Base-by-base conservation (phyloP, 2,888 invertebrate genomes). In the Odontomyia ornata region DNA sequence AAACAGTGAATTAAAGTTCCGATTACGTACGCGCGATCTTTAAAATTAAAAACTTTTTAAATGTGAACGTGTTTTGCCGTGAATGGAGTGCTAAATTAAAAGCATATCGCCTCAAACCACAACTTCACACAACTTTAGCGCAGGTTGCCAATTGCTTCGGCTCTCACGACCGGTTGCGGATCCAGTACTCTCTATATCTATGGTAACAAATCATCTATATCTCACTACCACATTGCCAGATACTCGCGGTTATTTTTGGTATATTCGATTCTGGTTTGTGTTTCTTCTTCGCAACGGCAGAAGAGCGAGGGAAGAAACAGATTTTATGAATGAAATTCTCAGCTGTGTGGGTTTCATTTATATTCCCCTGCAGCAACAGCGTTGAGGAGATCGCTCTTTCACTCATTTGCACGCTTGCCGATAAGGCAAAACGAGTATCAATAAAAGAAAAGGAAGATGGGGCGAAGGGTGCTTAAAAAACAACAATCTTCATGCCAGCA, bases 271-370 rank as follows among this genome's bases (percentile, higher is more conserved):
- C 36, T 9, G 30, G 1, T 67, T 36, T 23, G 21, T 23, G 30
- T 30, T 65, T 43, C 7, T 23, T 9, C 52, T 23, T 15, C 69
- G 27, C 36, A 52, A 13, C 43, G 43, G 52, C 21, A 52, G 13
- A 18, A 28, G 23, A 56, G 23, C 21, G 13, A 30, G 21, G n/a
- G 27, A 56, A 23, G n/a, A 25, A 28, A n/a, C 13, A 57, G 57
- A 36, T 23, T 73, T 73, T 73, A 73, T 73, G 73, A 73, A 73
- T 73, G 73, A 73, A 72, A 73, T 23, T 57, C 27, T 1, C 1
- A 27, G 27, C 56, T 3, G 72, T 56, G 57, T 72, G 21, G 13
- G 60, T 23, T 52, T 60, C 60, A 23, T 60, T 3, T 60, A 7
- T 13, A 52, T 36, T 9, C 18, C 52, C 4, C 3, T 52, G 15